Evolutionary conservation across 2,888 invertebrate genomes (phyloP).

Genomic region (Melipona bicolor): DNA sequence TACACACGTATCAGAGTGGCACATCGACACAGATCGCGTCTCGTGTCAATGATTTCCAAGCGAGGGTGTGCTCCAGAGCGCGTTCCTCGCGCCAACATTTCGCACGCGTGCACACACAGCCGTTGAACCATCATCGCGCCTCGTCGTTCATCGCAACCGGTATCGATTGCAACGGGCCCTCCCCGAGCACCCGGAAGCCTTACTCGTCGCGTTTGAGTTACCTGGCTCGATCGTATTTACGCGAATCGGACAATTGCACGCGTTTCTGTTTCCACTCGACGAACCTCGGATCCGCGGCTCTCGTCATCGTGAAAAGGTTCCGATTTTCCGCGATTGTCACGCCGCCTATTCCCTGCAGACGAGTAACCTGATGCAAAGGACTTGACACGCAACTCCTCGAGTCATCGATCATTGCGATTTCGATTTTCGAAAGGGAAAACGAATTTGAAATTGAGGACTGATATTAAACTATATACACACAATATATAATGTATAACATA

Average conservation of each 20-base stretch:
- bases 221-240: background rate
- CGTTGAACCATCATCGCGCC: background rate
- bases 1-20: background rate
- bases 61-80: background rate
- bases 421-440: no score
- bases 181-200: constrained; percentile 18
- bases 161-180: constrained; percentile 30
- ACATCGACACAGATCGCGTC: background rate
- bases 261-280: background rate
- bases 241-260: constrained; percentile 12
- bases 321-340: no score
- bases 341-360: no score
- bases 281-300: background rate
- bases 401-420: no score
- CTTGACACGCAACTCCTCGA: no score
- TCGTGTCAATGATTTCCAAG: background rate
- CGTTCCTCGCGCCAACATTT: background rate
- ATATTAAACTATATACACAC: no score
- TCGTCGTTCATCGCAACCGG: constrained; percentile 10
- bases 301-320: background rate
- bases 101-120: background rate
- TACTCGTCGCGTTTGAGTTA: constrained; percentile 1
- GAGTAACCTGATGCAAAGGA: no score
- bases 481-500: no score
- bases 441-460: no score